Evolutionary conservation across 2,888 invertebrate species (phyloP).

Genomic region (Oxycera nigricornis): DNA sequence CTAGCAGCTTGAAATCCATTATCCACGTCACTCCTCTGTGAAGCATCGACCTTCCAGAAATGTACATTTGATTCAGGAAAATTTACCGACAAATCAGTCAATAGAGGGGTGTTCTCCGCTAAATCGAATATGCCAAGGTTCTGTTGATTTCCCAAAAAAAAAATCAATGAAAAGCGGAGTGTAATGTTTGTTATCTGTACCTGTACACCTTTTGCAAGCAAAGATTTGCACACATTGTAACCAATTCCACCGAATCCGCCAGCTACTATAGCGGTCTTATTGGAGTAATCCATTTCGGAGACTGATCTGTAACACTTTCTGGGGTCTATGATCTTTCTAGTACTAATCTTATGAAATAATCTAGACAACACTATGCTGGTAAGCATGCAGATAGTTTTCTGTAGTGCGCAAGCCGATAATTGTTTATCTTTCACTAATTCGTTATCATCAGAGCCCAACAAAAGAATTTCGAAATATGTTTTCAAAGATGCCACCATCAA

Average conservation of each 20-base stretch:
- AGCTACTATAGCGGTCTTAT: conserved; percentile 50
- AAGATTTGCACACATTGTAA: conserved; percentile 53
- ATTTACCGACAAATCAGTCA: conserved; percentile 55
- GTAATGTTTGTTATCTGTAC: conserved; percentile 49
- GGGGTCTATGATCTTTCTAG: too few relatives aligned
- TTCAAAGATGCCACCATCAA: too few relatives aligned
- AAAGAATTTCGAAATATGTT: too few relatives aligned
- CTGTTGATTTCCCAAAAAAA: conserved; percentile 44
- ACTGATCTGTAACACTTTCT: too few relatives aligned
- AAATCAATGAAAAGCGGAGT: neutral
- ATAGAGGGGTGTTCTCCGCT: conserved; percentile 57
- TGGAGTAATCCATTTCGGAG: conserved; percentile 46
- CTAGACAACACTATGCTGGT: too few relatives aligned
- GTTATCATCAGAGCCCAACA: too few relatives aligned
- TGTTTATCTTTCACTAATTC: too few relatives aligned
- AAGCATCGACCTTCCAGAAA: conserved; percentile 55
- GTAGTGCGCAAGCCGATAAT: too few relatives aligned
- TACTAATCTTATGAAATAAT: too few relatives aligned
- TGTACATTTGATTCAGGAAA: conserved; percentile 51
- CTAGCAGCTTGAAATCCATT: conserved; percentile 54
- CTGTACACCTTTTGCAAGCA: conserved; percentile 53
- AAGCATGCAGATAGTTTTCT: too few relatives aligned
- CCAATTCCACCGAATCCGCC: conserved; percentile 55
- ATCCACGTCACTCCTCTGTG: conserved; percentile 54
- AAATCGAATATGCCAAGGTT: conserved; percentile 56